Evolutionary conservation across 2,888 invertebrate species (phyloP).

Genomic region (Tetanocera ferruginea): DNA sequence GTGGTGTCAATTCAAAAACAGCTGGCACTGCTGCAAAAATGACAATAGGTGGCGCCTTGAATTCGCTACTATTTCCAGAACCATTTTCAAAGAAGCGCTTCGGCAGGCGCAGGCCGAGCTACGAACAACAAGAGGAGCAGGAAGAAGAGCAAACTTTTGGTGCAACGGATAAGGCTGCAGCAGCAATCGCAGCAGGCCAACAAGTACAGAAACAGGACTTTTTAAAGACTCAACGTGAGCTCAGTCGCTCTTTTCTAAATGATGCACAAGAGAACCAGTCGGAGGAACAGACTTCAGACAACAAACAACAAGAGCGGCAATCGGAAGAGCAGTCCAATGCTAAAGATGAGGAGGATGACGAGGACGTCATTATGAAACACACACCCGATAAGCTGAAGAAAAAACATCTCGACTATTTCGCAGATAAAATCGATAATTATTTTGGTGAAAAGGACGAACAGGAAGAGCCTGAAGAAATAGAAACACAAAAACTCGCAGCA

Average conservation of each 20-base stretch:
- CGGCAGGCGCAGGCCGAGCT: conserved; percentile 18
- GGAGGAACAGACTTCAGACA: not conserved
- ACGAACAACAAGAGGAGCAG: not conserved
- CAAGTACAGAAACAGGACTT: conserved; percentile 50
- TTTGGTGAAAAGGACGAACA: conserved; percentile 48
- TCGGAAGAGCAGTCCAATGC: not conserved
- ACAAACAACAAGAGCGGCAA: conserved; percentile 20
- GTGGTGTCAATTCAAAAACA: conserved; percentile 35
- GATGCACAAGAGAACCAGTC: conserved; percentile 11
- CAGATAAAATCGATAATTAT: conserved; percentile 47
- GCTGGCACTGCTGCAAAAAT: conserved; percentile 35
- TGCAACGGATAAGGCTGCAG: conserved; percentile 41
- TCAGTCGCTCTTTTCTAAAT: conserved; percentile 54
- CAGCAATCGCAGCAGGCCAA: conserved; percentile 39
- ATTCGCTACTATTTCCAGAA: conserved; percentile 57
- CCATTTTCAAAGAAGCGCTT: conserved; percentile 53
- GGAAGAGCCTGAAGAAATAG: conserved; percentile 31
- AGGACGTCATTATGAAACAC: not conserved
- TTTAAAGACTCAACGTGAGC: conserved; percentile 54
- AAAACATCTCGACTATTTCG: conserved; percentile 24
- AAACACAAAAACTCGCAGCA: not conserved
- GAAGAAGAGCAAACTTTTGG: not conserved
- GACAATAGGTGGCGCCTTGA: conserved; percentile 54
- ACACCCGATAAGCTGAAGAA: not conserved
- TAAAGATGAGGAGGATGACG: not conserved